Percentiles rank a stretch among this genome's conserved stretches.
These are phyloP conservation scores for Pelosia muscerda DNA, from an alignment of 2,888 invertebrate species.

Conservation along the genomic window DNA sequence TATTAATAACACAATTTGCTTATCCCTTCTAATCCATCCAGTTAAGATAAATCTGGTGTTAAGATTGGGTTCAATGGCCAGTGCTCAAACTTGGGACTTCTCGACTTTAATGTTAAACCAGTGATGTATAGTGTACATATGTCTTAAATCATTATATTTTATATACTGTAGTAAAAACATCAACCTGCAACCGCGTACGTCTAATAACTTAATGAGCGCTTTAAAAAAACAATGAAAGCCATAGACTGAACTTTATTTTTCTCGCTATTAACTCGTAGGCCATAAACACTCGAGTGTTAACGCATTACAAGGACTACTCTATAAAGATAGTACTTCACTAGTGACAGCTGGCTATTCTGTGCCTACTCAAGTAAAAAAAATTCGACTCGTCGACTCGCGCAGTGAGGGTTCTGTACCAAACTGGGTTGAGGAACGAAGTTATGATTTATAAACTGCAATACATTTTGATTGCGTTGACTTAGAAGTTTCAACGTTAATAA, in stretches of 20 bases:
- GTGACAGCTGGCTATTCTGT: conserved; percentile 31
- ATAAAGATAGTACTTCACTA: conserved; percentile 18
- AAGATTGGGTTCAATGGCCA: no score
- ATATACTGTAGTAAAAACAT: not conserved
- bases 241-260: conserved; percentile 10
- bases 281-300: conserved; percentile 1
- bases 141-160: not conserved
- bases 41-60: no score
- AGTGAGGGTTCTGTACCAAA: not conserved
- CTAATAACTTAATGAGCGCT: conserved; percentile 3
- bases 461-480: no score
- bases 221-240: conserved; percentile 10
- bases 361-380: conserved; percentile 25
- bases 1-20: no score
- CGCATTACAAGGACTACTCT: conserved; percentile 1
- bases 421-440: not conserved
- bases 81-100: not conserved
- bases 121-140: not conserved
- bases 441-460: not conserved
- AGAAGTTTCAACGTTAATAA: no score
- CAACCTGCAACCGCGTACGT: not conserved
- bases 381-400: not conserved
- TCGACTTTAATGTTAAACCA: not conserved
- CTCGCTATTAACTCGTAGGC: conserved; percentile 1
- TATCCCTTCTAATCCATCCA: no score